Evolutionary conservation across 2,113 vertebrate species (phyloP), one percentile per base, ranked within the genome.

Genomic region (Bubo blakistoni): DNA sequence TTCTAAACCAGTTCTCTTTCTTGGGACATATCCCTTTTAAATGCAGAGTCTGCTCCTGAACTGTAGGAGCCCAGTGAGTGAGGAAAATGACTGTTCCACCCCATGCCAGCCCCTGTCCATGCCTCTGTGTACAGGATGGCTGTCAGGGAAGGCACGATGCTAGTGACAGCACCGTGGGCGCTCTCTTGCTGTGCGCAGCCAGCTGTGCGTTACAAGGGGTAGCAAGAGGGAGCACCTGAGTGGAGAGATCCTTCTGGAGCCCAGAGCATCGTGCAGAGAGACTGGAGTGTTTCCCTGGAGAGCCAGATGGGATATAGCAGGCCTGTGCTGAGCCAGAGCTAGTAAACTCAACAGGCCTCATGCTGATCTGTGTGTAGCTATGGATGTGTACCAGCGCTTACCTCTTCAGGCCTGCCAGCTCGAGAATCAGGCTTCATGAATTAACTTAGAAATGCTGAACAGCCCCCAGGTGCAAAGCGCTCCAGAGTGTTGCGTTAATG

Each of bases 101-200:
- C 15, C 11, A 17, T 18, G 6, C 3, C 47, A 36, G 36, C 10
- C 26, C 7, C 6, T 0, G 3, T 58, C 26, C 5, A 1, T 4
- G 12, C 13, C 24, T 30, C 16, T 62, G 42, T 20, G 9, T 61
- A 6, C 19, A 34, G 34, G 32, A 4, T 14, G 16, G 20, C 51
- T 17, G 22, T 42, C 30, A 78, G 30, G 57, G 63, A 8, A 13
- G 29, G 36, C 10, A 1, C 1, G 16, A 40, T 66, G n/a, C 47
- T 26, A 10, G 24, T 49, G 63, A 7, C 0, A 1, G 36, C 24
- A 7, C 24, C 1, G 8, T 16, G n/a, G 42, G 30, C 0, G 2
- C 5, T 3, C 9, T 52, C 14, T 15, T 25, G 49, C 38, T 63
- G 47, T 1, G 2, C 8, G 1, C 55, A 34, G 44, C 49, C 46